Evolutionary conservation across 2,797 vertebrate genomes (phyloP), one percentile per base, ranked within the genome.

Genomic region (Sparidentex hasta): DNA sequence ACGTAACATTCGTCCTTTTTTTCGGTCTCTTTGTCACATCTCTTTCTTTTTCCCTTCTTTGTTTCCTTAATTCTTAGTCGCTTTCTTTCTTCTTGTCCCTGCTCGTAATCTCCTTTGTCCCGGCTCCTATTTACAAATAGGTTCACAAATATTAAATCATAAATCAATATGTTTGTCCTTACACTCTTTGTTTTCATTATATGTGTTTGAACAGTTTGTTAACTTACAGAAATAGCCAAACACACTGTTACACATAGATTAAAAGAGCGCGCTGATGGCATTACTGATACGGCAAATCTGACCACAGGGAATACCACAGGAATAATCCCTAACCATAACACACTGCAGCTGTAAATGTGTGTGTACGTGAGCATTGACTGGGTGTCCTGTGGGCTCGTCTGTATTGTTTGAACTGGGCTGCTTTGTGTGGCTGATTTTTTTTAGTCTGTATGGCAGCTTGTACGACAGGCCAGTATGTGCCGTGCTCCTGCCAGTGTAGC

Each of bases 401-500:
- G 58, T 66, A 44, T 79, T 52, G 74, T 80, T 84, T 83, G 82
- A 88, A 82, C 74, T 48, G 47, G 55, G 55, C 78, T 66, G 70
- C 75, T 84, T 58, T 79, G 64, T 85, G 78, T 56, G 62, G 62
- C 59, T 71, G 66, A 70, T 78, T 83, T 88, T 33, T 33, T 71
- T 71, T 79, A 83, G 67, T 79, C 71, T 90, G 46, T 72, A 83
- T 64, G 76, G 67, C 77, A 83, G 85, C 83, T 50, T 9, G 76
- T 84, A 76, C 76, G 80, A 79, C 64, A 57, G 87, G 87, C 85
- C 91, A 84, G 85, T 84, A 54, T 89, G 87, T 80, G 86, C 90
- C 33, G 77, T 79, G 90, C 89, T 92, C 88, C 71, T 85, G 87
- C 86, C 88, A 83, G 89, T 80, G 90, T 71, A 83, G 81, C 88